A percentile compares a stretch with the other conserved stretches of the same genome.
These are phyloP conservation scores for Microcebus jonahi DNA, from an alignment of 2,113 vertebrate genomes.

Conservation along the genomic window DNA sequence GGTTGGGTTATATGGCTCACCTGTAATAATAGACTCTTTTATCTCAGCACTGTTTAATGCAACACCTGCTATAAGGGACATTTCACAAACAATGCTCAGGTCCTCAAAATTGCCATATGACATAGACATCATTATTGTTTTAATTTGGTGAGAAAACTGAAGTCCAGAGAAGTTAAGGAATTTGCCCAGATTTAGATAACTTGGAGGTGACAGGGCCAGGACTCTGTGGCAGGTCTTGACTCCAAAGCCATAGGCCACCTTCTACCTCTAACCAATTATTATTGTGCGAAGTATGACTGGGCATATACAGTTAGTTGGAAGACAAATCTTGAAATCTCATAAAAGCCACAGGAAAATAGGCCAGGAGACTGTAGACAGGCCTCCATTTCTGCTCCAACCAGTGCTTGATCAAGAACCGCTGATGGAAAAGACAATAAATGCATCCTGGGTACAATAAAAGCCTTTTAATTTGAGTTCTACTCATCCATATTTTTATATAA, in stretches of 20 bases:
- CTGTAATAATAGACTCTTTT: background rate
- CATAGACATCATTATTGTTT: background rate
- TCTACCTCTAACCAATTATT: background rate
- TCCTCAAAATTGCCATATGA: background rate
- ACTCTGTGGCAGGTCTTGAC: background rate
- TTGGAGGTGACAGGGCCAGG: background rate
- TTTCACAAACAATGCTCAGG: background rate
- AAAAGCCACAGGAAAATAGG: background rate
- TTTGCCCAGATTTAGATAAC: background rate
- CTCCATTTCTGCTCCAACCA: background rate
- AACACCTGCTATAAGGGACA: background rate
- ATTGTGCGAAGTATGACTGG: background rate
- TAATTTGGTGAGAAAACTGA: background rate
- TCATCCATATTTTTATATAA: slow-evolving; percentile 19
- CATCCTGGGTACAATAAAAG: background rate
- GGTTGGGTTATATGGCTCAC: background rate
- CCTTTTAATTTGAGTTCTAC: background rate
- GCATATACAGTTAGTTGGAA: background rate
- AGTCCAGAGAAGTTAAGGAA: background rate
- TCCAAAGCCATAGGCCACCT: background rate
- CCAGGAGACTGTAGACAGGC: background rate
- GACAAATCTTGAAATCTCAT: background rate
- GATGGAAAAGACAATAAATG: background rate
- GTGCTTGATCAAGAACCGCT: background rate
- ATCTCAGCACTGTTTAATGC: background rate